phyloP scores from a whole-genome alignment of 2,797 vertebrate species.

The Artibeus lituratus region DNA sequence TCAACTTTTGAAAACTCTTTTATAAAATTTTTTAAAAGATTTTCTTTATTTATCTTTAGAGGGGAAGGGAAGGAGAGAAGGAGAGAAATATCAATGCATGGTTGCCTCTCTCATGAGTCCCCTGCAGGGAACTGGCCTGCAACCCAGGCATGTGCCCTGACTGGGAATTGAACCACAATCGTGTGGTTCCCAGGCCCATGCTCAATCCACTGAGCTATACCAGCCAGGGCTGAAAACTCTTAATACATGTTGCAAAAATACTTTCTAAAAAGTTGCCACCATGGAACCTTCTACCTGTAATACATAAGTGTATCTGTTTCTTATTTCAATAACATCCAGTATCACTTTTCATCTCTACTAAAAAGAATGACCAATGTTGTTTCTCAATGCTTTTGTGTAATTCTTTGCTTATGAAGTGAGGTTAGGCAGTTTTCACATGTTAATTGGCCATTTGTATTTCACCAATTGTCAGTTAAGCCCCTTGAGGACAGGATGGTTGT shows the following conservation, averaged over 20 bases:
- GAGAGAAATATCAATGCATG: too few species aligned
- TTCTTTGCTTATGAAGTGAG: slow-evolving; percentile 2
- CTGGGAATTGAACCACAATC: too few species aligned
- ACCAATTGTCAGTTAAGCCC: background rate
- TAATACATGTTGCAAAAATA: background rate
- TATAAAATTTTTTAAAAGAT: too few species aligned
- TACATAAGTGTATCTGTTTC: background rate
- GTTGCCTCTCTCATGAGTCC: too few species aligned
- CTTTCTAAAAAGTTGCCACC: background rate
- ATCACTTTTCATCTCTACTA: slow-evolving; percentile 19
- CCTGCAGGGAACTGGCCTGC: too few species aligned
- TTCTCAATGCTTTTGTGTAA: background rate
- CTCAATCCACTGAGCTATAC: too few species aligned
- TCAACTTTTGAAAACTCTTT: background rate
- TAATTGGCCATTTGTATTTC: background rate
- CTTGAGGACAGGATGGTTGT: background rate
- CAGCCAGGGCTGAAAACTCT: slow-evolving; percentile 10
- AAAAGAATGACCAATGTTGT: background rate
- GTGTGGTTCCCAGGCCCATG: too few species aligned
- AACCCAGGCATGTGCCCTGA: too few species aligned
- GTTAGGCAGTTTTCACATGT: background rate
- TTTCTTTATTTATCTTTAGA: too few species aligned
- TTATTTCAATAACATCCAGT: background rate
- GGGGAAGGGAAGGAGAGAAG: too few species aligned
- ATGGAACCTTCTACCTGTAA: background rate